Evolutionary conservation across 2,888 invertebrate species (phyloP).

Genomic region (Diarsia dahlii): DNA sequence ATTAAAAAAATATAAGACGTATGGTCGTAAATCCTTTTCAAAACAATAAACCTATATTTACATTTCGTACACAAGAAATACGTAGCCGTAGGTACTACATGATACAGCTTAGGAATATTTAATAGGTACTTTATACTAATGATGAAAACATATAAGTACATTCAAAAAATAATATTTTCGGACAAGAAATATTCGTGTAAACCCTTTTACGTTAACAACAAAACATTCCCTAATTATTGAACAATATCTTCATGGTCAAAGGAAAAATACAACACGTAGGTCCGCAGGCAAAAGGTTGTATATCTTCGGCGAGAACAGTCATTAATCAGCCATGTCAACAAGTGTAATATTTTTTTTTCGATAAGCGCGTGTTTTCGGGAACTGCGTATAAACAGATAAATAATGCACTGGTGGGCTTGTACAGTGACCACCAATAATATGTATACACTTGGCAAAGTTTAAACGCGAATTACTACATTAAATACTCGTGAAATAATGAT

Average conservation of each 20-base stretch:
- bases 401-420: conserved; percentile 13
- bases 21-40: background rate
- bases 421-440: too few species aligned
- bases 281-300: background rate
- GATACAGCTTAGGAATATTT: background rate
- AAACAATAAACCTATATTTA: background rate
- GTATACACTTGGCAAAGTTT: too few species aligned
- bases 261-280: background rate
- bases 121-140: background rate
- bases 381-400: conserved; percentile 21
- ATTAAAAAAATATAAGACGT: too few species aligned
- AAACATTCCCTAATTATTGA: background rate
- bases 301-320: conserved; percentile 6
- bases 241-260: background rate
- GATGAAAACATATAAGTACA: background rate
- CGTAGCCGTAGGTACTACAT: background rate
- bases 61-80: background rate
- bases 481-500: too few species aligned
- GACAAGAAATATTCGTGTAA: background rate
- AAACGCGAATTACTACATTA: too few species aligned
- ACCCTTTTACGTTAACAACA: background rate
- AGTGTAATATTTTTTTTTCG: conserved; percentile 27
- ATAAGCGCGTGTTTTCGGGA: conserved; percentile 30
- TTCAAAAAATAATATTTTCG: background rate
- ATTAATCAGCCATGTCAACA: conserved; percentile 17